Evolutionary conservation across 2,113 vertebrate genomes (phyloP), one percentile per base, ranked within the genome.

Genomic region (Plecturocebus donacophilus): DNA sequence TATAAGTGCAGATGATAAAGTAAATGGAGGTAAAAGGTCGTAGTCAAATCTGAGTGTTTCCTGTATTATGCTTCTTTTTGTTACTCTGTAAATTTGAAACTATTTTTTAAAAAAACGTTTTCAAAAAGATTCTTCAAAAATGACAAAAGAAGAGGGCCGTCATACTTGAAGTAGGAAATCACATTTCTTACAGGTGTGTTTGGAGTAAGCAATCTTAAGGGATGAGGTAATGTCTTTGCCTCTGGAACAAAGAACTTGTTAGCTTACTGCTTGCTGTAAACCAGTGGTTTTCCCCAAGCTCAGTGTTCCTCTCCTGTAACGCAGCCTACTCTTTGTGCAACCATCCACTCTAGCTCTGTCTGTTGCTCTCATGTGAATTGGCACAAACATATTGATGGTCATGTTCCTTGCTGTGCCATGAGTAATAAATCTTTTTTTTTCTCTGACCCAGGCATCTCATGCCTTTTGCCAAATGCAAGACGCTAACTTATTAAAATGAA

Each of bases 51-150:
- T 82, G 71, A 42, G 40, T 94, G 14, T 54, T 86, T 49, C 82
- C 27, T 82, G 11, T 64, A 38, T 45, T 54, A 6, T 42, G 84
- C 64, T 66, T 91, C 30, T 68, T 87, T 94, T 91, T 79, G 12
- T 83, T 77, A 95, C n/a, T 81, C 54, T 47, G 4, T 92, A 91
- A 58, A 38, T 82, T 80, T 91, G 81, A 87, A 90, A n/a, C 9
- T 49, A 56, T 56, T 79, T 66, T 0, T 42, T 5, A 19, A n/a
- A 87, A 27, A 25, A 56, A 52, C 75, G 13, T 17, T 80, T 45
- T 42, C 14, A 17, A 84, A 81, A 82, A 66, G 4, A 8, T 23
- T 85, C 38, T 70, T 81, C 17, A 75, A 90, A 77, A 94, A 45
- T 90, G 25, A 19, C 35, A 79, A 35, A 87, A 80, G 45, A 82